Evolutionary conservation across 2,888 invertebrate species (phyloP), one percentile per base, ranked within the genome.

Genomic region (Chrysodeixis includens): DNA sequence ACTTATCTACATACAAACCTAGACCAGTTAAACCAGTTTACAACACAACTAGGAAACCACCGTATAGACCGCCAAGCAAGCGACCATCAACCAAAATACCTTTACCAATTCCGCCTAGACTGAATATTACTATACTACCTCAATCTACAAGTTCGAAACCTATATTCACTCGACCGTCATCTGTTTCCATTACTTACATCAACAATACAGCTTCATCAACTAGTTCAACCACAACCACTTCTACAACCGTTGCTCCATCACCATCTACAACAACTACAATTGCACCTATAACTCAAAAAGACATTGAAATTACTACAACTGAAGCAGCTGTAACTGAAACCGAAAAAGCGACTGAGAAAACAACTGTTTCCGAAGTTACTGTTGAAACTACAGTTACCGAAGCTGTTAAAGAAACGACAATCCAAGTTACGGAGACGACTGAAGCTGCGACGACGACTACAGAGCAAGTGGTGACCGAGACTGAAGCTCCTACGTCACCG

Each of bases 71-170:
- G 0, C 87, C 90, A 63, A 88, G 88, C 20, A 94, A 86, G 71
- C 81, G 88, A 66, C 89, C 93, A 0, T 79, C 90, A 3, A 93
- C 91, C 0, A 94, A 90, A 76, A 93, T 90, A 67, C 93, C 94
- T 1, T 79, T 94, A 56, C 93, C 93, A 1, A 90, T 88, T 10
- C 94, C 94, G 44, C 95, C 95, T 52, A 87, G 93, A 83, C 73
- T 95, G 57, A 95, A 95, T 56, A 95, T 95, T 54, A 93, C 93
- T 1, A 91, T 93, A 59, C 75, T 95, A 82, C 93, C 94, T 64
- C 93, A 93, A 75, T 88, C 91, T 18, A 91, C 93, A 10, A 93
- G 93, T 67, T 87, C 90, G 0, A 92, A 90, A 76, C 95, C 95
- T 8, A 75, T 84, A 62, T 92, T 91, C 57, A 90, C 92, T 0